Evolutionary conservation across 2,797 vertebrate species (phyloP).

Genomic region (Amniataba percoides): DNA sequence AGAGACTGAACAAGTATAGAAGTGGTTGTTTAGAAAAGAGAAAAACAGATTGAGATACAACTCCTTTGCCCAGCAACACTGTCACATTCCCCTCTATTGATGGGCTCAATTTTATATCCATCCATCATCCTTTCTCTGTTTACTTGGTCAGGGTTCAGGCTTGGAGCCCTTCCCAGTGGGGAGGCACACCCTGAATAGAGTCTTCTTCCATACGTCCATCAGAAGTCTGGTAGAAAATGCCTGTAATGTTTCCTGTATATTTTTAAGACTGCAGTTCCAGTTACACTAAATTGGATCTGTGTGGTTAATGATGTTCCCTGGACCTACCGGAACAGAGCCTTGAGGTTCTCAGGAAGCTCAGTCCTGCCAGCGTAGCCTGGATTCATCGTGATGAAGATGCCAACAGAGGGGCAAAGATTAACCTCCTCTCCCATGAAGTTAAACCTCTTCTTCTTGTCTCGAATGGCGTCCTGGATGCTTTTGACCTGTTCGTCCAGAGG

Average conservation of each 20-base stretch:
- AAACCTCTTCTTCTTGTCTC: slow-evolving; percentile 93
- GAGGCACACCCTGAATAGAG: too few species aligned
- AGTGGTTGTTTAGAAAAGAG: too few species aligned
- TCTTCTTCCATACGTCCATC: too few species aligned
- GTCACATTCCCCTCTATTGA: too few species aligned
- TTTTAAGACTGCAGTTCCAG: not conserved
- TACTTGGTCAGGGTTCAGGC: not conserved
- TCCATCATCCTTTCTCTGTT: not conserved
- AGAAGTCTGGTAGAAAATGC: not conserved
- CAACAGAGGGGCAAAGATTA: slow-evolving; percentile 91
- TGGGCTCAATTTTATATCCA: too few species aligned
- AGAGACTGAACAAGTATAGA: too few species aligned
- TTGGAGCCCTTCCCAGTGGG: not conserved
- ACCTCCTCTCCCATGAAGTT: slow-evolving; percentile 96
- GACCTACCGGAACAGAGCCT: slow-evolving; percentile 93
- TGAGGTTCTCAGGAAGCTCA: slow-evolving; percentile 96
- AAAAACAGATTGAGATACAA: too few species aligned
- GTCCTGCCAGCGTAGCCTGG: slow-evolving; percentile 96
- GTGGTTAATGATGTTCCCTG: not conserved
- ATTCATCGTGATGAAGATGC: slow-evolving; percentile 99
- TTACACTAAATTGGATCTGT: not conserved
- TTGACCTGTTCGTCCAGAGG: slow-evolving; percentile 87
- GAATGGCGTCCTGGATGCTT: slow-evolving; percentile 95
- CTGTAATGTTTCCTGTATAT: not conserved
- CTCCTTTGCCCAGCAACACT: too few species aligned